Evolutionary conservation across 35 echinoderm and acorn worm genomes (phyloP).

Genomic region (Strongylocentrotus purpuratus): DNA sequence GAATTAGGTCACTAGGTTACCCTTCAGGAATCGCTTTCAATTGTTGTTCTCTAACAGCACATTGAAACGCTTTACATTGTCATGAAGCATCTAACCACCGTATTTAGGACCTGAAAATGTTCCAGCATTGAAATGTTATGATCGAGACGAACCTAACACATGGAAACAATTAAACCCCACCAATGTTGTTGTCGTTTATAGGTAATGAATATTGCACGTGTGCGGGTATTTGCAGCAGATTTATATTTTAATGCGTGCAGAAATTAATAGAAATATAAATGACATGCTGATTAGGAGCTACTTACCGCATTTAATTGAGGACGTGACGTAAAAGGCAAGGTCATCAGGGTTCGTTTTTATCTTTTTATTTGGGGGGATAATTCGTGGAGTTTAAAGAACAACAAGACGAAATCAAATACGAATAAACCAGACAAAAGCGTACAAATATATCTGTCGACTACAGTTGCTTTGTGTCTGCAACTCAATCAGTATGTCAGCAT

Average conservation of each 20-base stretch:
- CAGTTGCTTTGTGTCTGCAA: too few relatives aligned
- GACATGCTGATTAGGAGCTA: not conserved
- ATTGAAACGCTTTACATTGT: not conserved
- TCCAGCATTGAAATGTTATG: not conserved
- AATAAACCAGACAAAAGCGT: too few relatives aligned
- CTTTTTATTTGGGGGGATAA: not conserved
- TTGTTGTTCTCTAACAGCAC: not conserved
- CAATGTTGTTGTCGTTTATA: not conserved
- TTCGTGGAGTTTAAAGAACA: not conserved
- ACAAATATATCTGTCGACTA: too few relatives aligned
- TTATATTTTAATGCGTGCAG: not conserved
- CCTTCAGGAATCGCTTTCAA: not conserved
- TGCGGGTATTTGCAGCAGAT: not conserved
- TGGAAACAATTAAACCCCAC: not conserved
- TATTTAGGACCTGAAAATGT: not conserved
- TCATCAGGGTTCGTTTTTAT: not conserved
- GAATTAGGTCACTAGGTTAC: not conserved
- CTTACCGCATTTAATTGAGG: not conserved
- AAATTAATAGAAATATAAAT: not conserved
- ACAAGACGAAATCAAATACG: too few relatives aligned
- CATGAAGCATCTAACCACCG: not conserved
- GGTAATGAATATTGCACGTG: conserved; percentile 1
- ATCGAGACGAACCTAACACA: not conserved
- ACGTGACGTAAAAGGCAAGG: not conserved
- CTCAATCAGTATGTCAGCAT: too few relatives aligned